These are phyloP conservation scores for Platycercus adscitus DNA, from an alignment of 2,113 vertebrate genomes.

Conservation along the genomic window DNA sequence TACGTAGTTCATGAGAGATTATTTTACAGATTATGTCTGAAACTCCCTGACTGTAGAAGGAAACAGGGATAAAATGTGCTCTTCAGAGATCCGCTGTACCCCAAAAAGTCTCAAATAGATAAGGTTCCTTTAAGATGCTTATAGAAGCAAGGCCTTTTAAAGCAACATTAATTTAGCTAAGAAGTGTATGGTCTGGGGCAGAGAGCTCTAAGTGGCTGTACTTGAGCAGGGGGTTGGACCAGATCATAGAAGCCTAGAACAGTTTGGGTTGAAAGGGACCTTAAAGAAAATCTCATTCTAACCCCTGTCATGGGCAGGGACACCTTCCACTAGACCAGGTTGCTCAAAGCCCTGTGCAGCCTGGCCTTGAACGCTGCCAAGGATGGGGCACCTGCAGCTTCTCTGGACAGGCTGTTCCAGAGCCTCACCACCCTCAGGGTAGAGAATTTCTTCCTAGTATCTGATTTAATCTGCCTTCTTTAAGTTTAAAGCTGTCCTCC, in stretches of 20 bases:
- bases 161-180: background rate
- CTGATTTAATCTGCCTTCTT: background rate
- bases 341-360: background rate
- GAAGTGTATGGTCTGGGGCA: background rate
- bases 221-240: background rate
- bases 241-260: background rate
- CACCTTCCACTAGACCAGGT: background rate
- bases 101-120: background rate
- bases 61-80: background rate
- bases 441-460: background rate
- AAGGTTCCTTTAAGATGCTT: background rate
- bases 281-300: background rate
- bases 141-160: background rate
- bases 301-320: background rate
- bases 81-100: background rate
- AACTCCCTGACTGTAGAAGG: background rate
- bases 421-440: background rate
- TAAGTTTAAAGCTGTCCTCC: background rate
- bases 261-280: background rate
- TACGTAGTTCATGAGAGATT: background rate
- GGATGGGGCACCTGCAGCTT: background rate
- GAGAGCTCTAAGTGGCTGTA: background rate
- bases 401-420: background rate
- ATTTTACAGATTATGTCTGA: background rate
- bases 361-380: background rate